Conservation (phyloP, 2,797 vertebrate genomes). For the Catostomus latipinnis region DNA sequence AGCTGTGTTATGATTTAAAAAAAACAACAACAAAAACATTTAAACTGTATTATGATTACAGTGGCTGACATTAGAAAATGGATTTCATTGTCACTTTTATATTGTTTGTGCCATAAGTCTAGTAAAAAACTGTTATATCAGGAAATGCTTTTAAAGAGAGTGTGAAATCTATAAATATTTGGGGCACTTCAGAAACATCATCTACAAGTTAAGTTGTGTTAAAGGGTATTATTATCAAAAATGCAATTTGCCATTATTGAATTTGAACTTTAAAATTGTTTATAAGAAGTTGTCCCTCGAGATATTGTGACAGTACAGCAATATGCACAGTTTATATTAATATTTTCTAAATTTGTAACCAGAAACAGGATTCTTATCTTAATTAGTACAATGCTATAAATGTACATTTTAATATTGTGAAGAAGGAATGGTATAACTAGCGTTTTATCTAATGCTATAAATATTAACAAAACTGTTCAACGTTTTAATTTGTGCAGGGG, state of each 20-base stretch:
- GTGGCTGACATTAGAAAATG: conserved; percentile 20
- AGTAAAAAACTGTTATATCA: background rate
- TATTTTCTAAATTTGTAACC: conserved; percentile 6
- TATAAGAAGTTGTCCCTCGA: background rate
- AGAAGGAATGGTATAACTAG: conserved; percentile 14
- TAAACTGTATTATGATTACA: conserved; percentile 27
- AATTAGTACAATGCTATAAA: conserved; percentile 26
- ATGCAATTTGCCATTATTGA: background rate
- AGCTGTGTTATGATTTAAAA: conserved; percentile 50
- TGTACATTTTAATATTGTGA: conserved; percentile 26
- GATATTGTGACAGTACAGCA: conserved; percentile 3
- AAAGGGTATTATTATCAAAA: background rate
- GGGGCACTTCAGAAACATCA: conserved; percentile 16
- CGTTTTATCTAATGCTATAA: conserved; percentile 5
- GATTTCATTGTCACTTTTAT: conserved; percentile 37
- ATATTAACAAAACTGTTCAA: conserved; percentile 24
- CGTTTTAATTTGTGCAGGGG: conserved; percentile 10
- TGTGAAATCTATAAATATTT: background rate
- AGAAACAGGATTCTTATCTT: conserved; percentile 34
- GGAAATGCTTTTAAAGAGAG: conserved; percentile 4
- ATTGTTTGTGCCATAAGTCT: conserved; percentile 22
- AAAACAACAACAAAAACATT: conserved; percentile 12
- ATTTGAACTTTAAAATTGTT: background rate
- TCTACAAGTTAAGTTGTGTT: background rate
- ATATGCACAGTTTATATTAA: conserved; percentile 15